Base-by-base conservation (phyloP, 1,140 invertebrate genomes). In the Danaus melanippus region DNA sequence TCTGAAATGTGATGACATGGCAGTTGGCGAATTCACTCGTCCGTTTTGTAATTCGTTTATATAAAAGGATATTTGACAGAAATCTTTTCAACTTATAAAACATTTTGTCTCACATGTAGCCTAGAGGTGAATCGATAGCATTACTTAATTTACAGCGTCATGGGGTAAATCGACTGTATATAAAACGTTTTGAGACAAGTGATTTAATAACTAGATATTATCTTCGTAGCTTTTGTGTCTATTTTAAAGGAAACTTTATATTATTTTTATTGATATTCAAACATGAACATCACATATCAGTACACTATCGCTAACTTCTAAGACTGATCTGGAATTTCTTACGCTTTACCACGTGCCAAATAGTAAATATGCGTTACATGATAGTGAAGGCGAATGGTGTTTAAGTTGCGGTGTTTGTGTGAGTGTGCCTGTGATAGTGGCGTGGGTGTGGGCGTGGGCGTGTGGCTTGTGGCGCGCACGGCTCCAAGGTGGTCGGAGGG, bases 401-500 rank as follows among this genome's bases (percentile, higher is more conserved):
- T 59, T 52, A 54, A 60, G 60, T 60, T 61, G 49, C 53, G 46
- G 17, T 53, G 59, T 65, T 57, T 53, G 46, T 40, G 58, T 60
- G 68, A 52, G 56, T 50, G 64, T 51, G 58, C 63, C 62, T 56
- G 63, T 64, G 60, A 53, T 64, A 63, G 66, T 58, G 43, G 52
- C 41, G 60, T 21, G 43, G 42, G 46, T 64, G 53, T 17, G 11
- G 66, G 56, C 52, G 52, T 17, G 42, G 53, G 67, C 60, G 66
- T 46, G 60, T 64, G 69, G 74, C 54, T 70, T 52, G 67, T 54
- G 59, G 67, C 67, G 69, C 62, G 59, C 62, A 79, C 74, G 78
- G 72, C 86, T 64, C 69, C 86, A 88, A 83, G 78, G 85, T 88
- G 86, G 86, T 88, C 66, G 86, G 86, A 79, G 88, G 89, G 74